Evolutionary conservation across 2,797 vertebrate genomes (phyloP), one percentile per base, ranked within the genome.

Genomic region (Enteromius thamalakanensis): DNA sequence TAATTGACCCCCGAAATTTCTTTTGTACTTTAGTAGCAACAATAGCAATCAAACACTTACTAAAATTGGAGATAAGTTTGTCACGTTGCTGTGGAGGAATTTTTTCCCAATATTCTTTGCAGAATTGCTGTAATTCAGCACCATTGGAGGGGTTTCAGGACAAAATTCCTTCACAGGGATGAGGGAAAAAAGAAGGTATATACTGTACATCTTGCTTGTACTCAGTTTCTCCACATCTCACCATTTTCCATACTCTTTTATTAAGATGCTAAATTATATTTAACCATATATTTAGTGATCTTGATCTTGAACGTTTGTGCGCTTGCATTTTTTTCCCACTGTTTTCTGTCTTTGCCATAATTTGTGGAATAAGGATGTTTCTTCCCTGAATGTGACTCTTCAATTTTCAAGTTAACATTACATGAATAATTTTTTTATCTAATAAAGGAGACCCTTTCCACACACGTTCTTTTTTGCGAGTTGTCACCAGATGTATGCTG

Each of bases 381-480:
- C 91, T 90, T 89, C 90, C 93, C 89, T 91, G 34, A 86, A 88
- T 89, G 90, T 89, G 89, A 90, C 89, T 90, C 88, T 89, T 95
- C 93, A 95, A 92, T 49, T 49, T 49, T 49, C 47, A 49, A 65
- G 29, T 34, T 65, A 65, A 94, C 91, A 92, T 94, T 91, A 92
- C 94, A 96, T 95, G 93, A 95, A 95, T 94, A 95, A 95, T 95
- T 95, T 93, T 26, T 94, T 94, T 94, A 93, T 87, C 90, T 93
- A 94, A 95, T 94, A 94, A 94, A 92, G 91, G 85, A 88, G 86
- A 85, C 82, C 86, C 84, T 87, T 90, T 90, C 84, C 80, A 87
- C 88, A 84, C 84, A 86, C 85, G 87, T 89, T 76, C 71, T 84
- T 87, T 49, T 67, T 45, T 82, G 42, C 79, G 19, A 60, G 51